Percentiles rank a stretch among this genome's conserved stretches.
These are phyloP conservation scores for Hycleus cichorii DNA, from an alignment of 1,140 invertebrate species.

Conservation along the genomic window DNA sequence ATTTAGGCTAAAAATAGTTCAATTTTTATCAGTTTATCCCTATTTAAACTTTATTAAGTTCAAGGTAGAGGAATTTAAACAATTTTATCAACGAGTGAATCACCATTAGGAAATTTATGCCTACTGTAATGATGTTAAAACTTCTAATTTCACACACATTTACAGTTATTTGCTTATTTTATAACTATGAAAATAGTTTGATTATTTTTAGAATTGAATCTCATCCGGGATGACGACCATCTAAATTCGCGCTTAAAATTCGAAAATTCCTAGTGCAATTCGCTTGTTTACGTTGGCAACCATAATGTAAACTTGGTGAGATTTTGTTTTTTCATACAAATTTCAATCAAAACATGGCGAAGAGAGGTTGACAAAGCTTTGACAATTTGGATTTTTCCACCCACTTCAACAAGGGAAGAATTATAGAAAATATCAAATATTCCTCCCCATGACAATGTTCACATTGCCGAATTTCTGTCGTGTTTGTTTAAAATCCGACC, in stretches of 20 bases:
- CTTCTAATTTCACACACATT: no score
- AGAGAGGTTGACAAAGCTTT: conserved; percentile 30
- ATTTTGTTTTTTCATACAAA: conserved; percentile 6
- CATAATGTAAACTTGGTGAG: not conserved
- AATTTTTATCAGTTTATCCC: no score
- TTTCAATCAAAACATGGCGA: conserved; percentile 28
- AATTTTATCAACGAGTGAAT: not conserved
- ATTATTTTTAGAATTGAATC: no score
- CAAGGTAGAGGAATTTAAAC: not conserved
- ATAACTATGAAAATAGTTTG: no score
- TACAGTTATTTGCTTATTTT: no score
- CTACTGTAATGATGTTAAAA: no score
- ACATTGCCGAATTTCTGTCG: conserved; percentile 36
- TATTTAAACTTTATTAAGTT: no score
- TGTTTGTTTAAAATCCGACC: conserved; percentile 36
- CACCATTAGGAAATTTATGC: no score
- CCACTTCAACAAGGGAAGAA: not conserved
- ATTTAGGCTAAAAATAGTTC: no score
- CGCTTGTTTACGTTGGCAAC: not conserved
- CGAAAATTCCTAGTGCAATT: not conserved
- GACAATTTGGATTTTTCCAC: conserved; percentile 21
- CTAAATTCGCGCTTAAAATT: not conserved
- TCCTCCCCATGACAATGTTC: conserved; percentile 28
- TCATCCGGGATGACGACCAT: no score
- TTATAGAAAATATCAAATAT: no score